These are phyloP conservation scores for Promerops cafer DNA, from an alignment of 2,113 vertebrate genomes.

Conservation along the genomic window DNA sequence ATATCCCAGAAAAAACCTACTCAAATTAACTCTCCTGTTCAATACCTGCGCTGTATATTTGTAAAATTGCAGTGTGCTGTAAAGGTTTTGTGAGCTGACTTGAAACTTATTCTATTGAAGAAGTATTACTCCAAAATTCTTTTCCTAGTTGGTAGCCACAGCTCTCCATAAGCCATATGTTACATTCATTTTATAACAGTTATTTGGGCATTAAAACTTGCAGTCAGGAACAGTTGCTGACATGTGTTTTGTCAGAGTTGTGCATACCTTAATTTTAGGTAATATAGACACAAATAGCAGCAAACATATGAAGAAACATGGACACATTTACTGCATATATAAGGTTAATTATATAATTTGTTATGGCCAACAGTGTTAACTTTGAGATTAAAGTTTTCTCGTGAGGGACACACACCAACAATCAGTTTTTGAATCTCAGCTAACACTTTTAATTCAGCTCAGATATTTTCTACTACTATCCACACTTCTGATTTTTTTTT, in stretches of 20 bases:
- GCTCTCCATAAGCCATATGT: background rate
- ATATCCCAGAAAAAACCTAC: background rate
- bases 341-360: background rate
- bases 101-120: background rate
- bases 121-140: background rate
- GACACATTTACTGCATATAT: background rate
- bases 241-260: background rate
- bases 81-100: background rate
- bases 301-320: background rate
- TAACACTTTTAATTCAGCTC: background rate
- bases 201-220: background rate
- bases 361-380: background rate
- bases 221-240: background rate
- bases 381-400: background rate
- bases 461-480: background rate
- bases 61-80: background rate
- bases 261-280: background rate
- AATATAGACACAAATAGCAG: background rate
- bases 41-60: background rate
- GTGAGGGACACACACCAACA: background rate
- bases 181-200: background rate
- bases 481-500: background rate
- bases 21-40: background rate
- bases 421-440: background rate
- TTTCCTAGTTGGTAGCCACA: background rate